A percentile compares a stretch with the other conserved stretches of the same genome.
phyloP scores from a whole-genome alignment of 2,113 vertebrate species.

The Odocoileus virginianus region DNA sequence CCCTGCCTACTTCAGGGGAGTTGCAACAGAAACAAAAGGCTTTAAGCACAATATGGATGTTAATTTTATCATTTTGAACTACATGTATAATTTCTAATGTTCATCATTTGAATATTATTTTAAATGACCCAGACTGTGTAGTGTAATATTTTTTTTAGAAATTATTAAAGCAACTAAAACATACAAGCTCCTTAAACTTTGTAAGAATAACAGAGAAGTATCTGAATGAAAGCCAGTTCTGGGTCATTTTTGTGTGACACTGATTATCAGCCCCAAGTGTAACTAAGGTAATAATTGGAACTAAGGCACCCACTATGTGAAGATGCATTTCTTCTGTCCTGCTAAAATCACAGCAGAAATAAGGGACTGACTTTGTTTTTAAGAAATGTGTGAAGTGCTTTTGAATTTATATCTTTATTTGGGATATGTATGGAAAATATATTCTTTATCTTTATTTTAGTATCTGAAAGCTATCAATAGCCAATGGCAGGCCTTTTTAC shows the following conservation, averaged over 20 bases:
- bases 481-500: background rate
- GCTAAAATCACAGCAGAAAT: background rate
- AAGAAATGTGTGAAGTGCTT: background rate
- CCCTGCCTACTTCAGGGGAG: background rate
- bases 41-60: background rate
- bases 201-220: background rate
- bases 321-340: background rate
- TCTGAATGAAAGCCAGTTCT: background rate
- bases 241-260: background rate
- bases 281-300: background rate
- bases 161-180: background rate
- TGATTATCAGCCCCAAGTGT: background rate
- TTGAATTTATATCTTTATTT: slow-evolving; percentile 61
- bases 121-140: background rate
- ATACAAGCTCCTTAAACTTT: background rate
- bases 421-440: slow-evolving; percentile 41
- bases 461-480: slow-evolving; percentile 39
- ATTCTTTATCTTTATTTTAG: background rate
- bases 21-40: background rate
- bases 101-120: background rate
- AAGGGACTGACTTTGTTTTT: slow-evolving; percentile 12
- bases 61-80: background rate
- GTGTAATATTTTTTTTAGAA: background rate
- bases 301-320: background rate
- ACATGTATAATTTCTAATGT: background rate